Evolutionary conservation across 2,797 vertebrate genomes (phyloP).

Genomic region (Eidolon dupreanum): DNA sequence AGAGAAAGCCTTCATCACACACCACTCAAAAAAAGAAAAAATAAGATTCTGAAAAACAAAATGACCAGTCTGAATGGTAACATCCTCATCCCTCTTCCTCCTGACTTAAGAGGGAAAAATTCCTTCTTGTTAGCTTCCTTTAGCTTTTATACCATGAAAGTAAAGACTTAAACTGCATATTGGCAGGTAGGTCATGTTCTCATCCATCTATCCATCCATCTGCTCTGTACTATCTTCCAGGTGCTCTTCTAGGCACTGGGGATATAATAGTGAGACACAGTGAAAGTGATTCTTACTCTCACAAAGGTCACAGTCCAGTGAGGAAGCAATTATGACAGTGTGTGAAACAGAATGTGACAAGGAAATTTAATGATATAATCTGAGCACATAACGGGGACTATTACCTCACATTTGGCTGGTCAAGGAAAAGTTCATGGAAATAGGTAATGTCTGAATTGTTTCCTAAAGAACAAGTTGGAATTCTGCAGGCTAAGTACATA

Average conservation of each 20-base stretch:
- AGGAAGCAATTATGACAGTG: background rate
- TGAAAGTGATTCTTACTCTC: background rate
- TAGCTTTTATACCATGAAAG: background rate
- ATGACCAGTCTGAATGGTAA: background rate
- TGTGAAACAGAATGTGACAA: background rate
- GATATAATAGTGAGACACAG: background rate
- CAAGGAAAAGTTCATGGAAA: background rate
- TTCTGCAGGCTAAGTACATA: background rate
- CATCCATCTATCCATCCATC: background rate
- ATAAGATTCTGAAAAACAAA: constrained; percentile 3
- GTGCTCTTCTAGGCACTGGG: background rate
- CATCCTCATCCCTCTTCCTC: background rate
- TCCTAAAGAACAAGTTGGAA: background rate
- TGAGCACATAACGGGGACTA: background rate
- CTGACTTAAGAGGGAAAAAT: background rate
- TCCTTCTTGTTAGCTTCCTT: background rate
- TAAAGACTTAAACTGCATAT: background rate
- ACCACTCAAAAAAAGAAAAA: constrained; percentile 35
- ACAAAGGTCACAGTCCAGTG: background rate
- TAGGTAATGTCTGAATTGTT: background rate
- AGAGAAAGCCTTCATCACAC: constrained; percentile 1
- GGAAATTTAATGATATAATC: background rate
- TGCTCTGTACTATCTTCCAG: background rate
- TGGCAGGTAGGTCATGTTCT: background rate
- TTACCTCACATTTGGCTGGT: background rate